phyloP scores from a whole-genome alignment of 2,888 invertebrate genomes.

The Mystacides longicornis region DNA sequence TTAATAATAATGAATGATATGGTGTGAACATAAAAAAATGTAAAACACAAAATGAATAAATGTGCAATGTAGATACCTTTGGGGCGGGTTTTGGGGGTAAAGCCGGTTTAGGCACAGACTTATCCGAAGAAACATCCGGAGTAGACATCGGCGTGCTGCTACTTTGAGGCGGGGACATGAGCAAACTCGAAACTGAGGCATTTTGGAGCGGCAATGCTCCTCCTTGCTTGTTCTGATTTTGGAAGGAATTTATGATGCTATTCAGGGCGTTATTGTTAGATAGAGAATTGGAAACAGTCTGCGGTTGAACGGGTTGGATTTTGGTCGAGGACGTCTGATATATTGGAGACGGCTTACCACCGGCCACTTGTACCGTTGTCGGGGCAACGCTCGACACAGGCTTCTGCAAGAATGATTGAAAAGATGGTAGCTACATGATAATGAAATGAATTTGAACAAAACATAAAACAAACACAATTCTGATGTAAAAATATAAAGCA shows the following conservation, averaged over 20 bases:
- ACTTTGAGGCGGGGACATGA: constrained; percentile 54
- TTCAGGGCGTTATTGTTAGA: constrained; percentile 29
- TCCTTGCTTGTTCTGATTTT: constrained; percentile 33
- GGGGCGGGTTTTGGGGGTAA: constrained; percentile 77
- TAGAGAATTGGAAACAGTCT: constrained; percentile 46
- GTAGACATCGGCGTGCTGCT: constrained; percentile 53
- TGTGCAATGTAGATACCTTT: constrained; percentile 37
- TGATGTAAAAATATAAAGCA: background rate
- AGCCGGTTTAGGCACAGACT: constrained; percentile 60
- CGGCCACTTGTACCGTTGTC: constrained; percentile 57
- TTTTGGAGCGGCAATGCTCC: constrained; percentile 35
- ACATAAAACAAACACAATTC: background rate
- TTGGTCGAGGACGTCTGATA: constrained; percentile 76
- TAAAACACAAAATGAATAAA: background rate
- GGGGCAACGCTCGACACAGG: constrained; percentile 84
- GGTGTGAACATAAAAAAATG: background rate
- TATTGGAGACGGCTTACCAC: constrained; percentile 65
- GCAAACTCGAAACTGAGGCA: constrained; percentile 40
- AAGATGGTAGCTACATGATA: background rate
- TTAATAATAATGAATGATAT: background rate
- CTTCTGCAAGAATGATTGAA: constrained; percentile 54
- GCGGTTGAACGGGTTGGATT: constrained; percentile 73
- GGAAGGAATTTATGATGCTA: constrained; percentile 30
- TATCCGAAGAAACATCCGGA: constrained; percentile 48
- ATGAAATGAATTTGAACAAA: background rate